Evolutionary conservation across 2,797 vertebrate species (phyloP).

Genomic region (Vespertilio murinus): DNA sequence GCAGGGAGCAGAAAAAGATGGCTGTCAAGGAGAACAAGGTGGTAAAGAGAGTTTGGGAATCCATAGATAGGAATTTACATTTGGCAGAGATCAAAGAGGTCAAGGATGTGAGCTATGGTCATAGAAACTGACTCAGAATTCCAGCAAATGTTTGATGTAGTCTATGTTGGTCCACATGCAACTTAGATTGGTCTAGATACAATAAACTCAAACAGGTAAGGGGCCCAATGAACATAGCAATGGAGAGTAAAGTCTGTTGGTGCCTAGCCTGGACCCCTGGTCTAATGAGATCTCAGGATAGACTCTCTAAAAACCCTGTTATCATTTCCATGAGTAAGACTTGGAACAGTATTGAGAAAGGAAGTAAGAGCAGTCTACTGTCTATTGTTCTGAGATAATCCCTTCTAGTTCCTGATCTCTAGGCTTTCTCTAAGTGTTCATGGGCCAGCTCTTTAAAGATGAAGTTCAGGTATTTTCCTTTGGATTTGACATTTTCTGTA

Average conservation of each 20-base stretch:
- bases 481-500: slow-evolving; percentile 5
- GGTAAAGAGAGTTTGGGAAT: not conserved
- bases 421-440: not conserved
- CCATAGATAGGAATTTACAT: not conserved
- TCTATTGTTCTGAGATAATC: not conserved
- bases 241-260: not conserved
- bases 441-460: not conserved
- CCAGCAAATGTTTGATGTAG: not conserved
- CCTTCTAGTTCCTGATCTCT: not conserved
- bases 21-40: not conserved
- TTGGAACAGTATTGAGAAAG: not conserved
- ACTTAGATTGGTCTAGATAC: not conserved
- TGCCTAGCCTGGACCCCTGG: not conserved
- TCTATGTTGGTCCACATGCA: not conserved
- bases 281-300: not conserved
- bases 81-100: not conserved
- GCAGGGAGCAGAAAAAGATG: not conserved
- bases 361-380: not conserved
- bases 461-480: not conserved
- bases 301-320: not conserved
- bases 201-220: not conserved
- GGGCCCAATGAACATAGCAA: not conserved
- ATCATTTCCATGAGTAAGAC: not conserved
- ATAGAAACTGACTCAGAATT: not conserved
- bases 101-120: not conserved